Evolutionary conservation across 2,888 invertebrate species (phyloP), one percentile per base, ranked within the genome.

Genomic region (Lottia scabra): DNA sequence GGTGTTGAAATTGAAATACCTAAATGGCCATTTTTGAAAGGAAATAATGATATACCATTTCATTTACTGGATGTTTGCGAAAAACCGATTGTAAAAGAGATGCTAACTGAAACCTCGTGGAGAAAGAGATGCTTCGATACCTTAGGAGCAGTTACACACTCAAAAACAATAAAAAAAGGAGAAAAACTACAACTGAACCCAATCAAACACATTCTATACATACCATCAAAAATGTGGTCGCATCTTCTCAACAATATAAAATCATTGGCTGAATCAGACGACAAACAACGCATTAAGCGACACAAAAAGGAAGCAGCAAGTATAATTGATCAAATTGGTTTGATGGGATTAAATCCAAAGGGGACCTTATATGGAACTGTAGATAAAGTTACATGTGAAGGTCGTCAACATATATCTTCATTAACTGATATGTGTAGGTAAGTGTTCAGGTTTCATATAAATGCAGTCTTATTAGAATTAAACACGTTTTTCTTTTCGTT

Each of bases 1-100:
- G 73, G 76, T 10, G 45, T 81, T n/a, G 74, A 66, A 10, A 67
- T 83, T 10, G 70, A 69, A 44, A 69, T 81, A 38, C 80, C 81
- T 45, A 73, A 76, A 46, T 71, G 80, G 30, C 72, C 46, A 70
- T 66, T 70, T 27, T 48, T 80, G 12, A 71, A 75, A 10, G 45
- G 64, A 23, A 72, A 75, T 10, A 73, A 72, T 62, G 77, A 79
- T 16, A 19, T 83, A 19, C 68, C 73, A 19, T 79, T 80, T 66
- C 76, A 76, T 44, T 66, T 77, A 13, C 69, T 83, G 13, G 78
- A 78, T 43, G 74, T 81, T 43, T 66, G 73, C 45, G 64, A 43
- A 19, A 81, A 78, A 70, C 82, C 82, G 12, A 63, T 70, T n/a
- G 65, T 79, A 1, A 38, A 63, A 19, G 68, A 68, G 23, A 78